Percentiles rank a stretch among this genome's conserved stretches.
Conservation (phyloP, 2,797 vertebrate species). For the Brotula barbata region DNA sequence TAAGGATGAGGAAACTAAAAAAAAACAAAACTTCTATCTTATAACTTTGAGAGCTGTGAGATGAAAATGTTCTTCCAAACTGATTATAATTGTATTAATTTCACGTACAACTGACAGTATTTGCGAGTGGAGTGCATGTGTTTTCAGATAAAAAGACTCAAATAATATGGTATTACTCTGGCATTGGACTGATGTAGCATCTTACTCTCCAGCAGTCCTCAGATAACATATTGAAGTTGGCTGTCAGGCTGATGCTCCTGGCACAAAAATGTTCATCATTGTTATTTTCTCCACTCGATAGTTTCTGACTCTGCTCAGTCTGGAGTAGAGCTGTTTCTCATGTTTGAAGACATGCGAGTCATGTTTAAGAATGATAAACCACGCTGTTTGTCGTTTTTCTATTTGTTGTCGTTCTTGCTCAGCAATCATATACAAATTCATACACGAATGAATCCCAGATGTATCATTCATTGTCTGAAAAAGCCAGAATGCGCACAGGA, state of each 20-base stretch:
- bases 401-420: neutral
- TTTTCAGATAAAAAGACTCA: neutral
- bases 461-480: too few species aligned
- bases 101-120: neutral
- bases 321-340: neutral
- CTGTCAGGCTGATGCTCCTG: neutral
- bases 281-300: neutral
- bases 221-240: conserved; percentile 10
- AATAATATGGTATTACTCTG: neutral
- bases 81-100: neutral
- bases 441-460: too few species aligned
- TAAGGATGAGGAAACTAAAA: neutral
- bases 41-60: neutral
- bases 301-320: neutral
- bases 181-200: conserved; percentile 1
- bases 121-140: neutral
- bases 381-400: too few species aligned
- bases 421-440: too few species aligned
- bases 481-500: neutral
- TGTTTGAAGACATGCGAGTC: neutral
- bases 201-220: neutral
- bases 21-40: neutral
- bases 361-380: neutral
- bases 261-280: neutral
- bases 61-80: neutral